phyloP scores from a whole-genome alignment of 2,113 vertebrate genomes.

The Caranx melampygus region DNA sequence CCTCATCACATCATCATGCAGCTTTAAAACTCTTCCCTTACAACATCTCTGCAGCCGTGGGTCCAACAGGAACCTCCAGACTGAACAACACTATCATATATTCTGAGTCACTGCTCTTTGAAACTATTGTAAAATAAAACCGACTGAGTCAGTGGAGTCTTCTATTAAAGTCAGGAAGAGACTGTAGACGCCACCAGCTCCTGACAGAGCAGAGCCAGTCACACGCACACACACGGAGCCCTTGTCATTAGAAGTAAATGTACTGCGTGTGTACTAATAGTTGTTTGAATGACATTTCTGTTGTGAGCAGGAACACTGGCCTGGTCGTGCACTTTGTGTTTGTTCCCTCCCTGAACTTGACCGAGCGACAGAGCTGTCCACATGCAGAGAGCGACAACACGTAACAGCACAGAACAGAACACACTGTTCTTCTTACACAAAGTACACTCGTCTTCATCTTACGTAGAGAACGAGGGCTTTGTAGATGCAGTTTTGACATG shows the following conservation, averaged over 20 bases:
- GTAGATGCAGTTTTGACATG: background rate
- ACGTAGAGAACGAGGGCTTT: background rate
- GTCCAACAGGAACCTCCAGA: too few relatives aligned
- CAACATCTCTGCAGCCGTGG: too few relatives aligned
- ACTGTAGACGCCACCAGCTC: too few relatives aligned
- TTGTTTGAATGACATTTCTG: background rate
- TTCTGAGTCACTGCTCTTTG: too few relatives aligned
- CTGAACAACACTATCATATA: too few relatives aligned
- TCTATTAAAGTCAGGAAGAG: too few relatives aligned
- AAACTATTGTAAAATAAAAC: too few relatives aligned
- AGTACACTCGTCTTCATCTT: background rate
- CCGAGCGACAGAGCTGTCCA: background rate
- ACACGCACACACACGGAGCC: background rate
- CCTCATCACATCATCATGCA: too few relatives aligned
- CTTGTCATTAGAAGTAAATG: background rate
- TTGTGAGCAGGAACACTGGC: background rate
- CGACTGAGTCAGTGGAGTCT: too few relatives aligned
- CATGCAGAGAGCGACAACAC: background rate
- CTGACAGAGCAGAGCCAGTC: too few relatives aligned
- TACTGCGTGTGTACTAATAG: background rate
- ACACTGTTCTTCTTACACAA: background rate
- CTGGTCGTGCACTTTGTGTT: background rate
- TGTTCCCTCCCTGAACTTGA: constrained; percentile 18
- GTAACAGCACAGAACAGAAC: constrained; percentile 20
- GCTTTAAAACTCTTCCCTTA: too few relatives aligned